Conservation (phyloP, 2,113 vertebrate species). For the Trematocara stigmaticum region DNA sequence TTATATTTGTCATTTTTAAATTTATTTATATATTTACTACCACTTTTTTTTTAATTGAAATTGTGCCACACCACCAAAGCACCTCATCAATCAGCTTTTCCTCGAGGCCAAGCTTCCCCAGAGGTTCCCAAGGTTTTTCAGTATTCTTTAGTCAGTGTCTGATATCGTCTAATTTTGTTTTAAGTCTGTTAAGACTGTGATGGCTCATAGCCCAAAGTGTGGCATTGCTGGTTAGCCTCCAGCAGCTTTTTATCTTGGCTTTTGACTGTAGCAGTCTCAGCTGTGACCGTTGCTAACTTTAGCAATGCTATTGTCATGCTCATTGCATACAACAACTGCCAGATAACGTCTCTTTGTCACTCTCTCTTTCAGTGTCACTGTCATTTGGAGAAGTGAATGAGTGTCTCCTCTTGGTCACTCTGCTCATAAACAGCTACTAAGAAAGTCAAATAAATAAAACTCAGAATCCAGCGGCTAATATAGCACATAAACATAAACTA, state of each 20-base stretch:
- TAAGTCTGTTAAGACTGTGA: not conserved
- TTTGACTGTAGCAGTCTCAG: constrained; percentile 33
- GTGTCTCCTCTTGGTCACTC: not conserved
- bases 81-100: not conserved
- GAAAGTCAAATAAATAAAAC: not conserved
- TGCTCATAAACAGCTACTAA: not conserved
- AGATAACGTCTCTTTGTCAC: constrained; percentile 9
- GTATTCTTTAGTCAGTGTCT: not conserved
- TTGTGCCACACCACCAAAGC: not conserved
- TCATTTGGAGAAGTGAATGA: not conserved
- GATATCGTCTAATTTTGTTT: not conserved
- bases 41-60: not conserved
- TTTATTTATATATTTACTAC: not conserved
- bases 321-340: constrained; percentile 49
- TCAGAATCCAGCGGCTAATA: accelerated
- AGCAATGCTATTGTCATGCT: constrained; percentile 66
- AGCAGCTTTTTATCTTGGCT: constrained; percentile 20
- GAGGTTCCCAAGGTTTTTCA: not conserved
- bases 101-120: not conserved
- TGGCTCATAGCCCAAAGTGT: not conserved
- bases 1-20: not conserved
- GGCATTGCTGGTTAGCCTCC: not conserved
- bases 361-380: not conserved
- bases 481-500: not conserved
- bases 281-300: constrained; percentile 67